Conservation (phyloP, 2,797 vertebrate genomes). For the Chaetophractus vellerosus region DNA sequence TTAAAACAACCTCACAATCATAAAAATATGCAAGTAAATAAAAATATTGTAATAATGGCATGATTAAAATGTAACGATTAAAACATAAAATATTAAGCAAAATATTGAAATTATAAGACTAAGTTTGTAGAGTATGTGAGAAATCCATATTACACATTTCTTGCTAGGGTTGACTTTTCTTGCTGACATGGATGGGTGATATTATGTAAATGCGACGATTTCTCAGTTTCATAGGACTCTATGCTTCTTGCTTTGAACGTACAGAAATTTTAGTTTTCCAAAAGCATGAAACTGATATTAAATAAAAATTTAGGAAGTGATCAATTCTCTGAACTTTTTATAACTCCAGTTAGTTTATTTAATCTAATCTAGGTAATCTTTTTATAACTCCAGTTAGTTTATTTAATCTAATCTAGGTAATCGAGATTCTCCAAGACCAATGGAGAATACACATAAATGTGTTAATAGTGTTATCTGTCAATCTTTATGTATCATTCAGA, state of each 20-base stretch:
- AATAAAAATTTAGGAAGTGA: neutral
- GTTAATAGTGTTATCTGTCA: neutral
- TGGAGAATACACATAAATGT: neutral
- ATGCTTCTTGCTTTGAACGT: neutral
- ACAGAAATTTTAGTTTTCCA: slow-evolving; percentile 40
- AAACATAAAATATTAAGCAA: slow-evolving; percentile 10
- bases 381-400: neutral
- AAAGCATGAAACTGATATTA: slow-evolving; percentile 1
- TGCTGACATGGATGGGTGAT: neutral
- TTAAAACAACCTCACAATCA: neutral
- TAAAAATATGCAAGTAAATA: slow-evolving; percentile 15
- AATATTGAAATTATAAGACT: slow-evolving; percentile 1
- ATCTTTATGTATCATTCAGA: neutral
- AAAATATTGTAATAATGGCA: neutral
- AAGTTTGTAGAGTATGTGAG: neutral
- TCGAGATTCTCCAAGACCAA: neutral
- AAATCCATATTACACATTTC: neutral
- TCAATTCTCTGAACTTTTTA: neutral
- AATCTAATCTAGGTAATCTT: slow-evolving; percentile 6
- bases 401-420: neutral
- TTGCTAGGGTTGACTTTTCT: neutral
- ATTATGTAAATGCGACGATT: neutral
- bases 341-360: neutral
- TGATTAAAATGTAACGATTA: too few relatives aligned
- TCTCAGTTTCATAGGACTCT: neutral